Base-by-base conservation (phyloP, 1,140 invertebrate species). In the Cyclargus thomasi region DNA sequence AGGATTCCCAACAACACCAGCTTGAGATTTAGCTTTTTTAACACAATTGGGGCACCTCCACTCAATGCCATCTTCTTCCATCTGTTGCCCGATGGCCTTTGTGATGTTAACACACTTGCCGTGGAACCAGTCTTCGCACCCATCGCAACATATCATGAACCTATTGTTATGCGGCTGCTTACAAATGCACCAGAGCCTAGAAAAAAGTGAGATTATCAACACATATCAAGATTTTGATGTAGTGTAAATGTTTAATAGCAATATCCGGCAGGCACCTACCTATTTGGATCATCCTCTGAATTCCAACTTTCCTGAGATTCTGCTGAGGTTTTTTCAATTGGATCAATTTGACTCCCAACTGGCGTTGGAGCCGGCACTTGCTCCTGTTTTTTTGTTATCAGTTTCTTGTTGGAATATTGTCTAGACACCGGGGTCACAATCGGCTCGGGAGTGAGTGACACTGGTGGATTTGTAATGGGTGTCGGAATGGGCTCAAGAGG, bases 111-210 rank as follows among this genome's bases (percentile, higher is more conserved):
- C 97, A 91, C 97, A 99, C 78, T 96, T 97, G 7, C 98, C 98
- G 88, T 99, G 98, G 82, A 97, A 99, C 98, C 98, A 99, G 78
- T 99, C 97, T 84, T 98, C 96, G 88, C 98, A 99, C 1, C 93
- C 93, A 87, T 99, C 98, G 86, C 98, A 99, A 82, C 97, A 97
- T 80, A 99, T 99, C 98, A 99, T 99, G 85, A 99, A 99, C 35
- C 97, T 93, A 90, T 98, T 98, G 78, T 98, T 97, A 84, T 99
- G 97, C 0, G 97, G 98, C 79, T 97, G 96, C 77, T 95, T 95
- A 83, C 98, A 99, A 78, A 99, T 96, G 86, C 98, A 99, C 97
- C 97, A 99, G 21, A 99, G 91, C 75, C 90, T 91, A 80, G 70
- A 69, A 67, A 39, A 59, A 65, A 62, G 64, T 36, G 17, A 55